Evolutionary conservation across 2,113 vertebrate genomes (phyloP).

Genomic region (Natator depressus): DNA sequence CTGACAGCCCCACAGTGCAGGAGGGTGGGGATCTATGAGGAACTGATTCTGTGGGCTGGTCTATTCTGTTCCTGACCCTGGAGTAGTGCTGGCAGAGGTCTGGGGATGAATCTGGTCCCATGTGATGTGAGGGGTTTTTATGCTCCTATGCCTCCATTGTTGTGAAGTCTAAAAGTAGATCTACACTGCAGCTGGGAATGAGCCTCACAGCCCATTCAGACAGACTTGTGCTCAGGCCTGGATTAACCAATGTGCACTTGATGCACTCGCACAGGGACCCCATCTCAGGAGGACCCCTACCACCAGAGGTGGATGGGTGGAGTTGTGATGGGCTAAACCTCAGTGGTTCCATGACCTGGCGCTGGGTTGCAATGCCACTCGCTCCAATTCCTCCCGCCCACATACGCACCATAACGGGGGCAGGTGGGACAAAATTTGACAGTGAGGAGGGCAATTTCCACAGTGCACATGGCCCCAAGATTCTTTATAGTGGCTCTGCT

Average conservation of each 20-base stretch:
- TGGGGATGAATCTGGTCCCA: neutral
- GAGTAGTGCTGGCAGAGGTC: neutral
- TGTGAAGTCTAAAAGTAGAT: neutral
- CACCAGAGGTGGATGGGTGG: neutral
- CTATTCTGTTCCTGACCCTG: neutral
- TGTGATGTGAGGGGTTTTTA: neutral
- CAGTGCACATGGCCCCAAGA: neutral
- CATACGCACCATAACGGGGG: neutral
- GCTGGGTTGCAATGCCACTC: neutral
- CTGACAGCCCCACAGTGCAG: fast-evolving
- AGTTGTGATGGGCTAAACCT: neutral
- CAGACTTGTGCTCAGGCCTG: neutral
- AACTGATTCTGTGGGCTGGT: neutral
- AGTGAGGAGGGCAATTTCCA: neutral
- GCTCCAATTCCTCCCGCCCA: neutral
- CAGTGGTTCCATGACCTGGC: neutral
- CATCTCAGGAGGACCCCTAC: neutral
- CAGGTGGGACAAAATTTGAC: neutral
- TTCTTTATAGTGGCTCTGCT: neutral
- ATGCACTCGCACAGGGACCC: neutral
- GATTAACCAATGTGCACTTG: neutral
- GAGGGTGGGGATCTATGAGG: fast-evolving
- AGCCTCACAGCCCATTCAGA: neutral
- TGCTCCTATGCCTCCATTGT: neutral
- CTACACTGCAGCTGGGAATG: neutral